These are phyloP conservation scores for Lerista edwardsae DNA, from an alignment of 2,797 vertebrate genomes.

Conservation along the genomic window DNA sequence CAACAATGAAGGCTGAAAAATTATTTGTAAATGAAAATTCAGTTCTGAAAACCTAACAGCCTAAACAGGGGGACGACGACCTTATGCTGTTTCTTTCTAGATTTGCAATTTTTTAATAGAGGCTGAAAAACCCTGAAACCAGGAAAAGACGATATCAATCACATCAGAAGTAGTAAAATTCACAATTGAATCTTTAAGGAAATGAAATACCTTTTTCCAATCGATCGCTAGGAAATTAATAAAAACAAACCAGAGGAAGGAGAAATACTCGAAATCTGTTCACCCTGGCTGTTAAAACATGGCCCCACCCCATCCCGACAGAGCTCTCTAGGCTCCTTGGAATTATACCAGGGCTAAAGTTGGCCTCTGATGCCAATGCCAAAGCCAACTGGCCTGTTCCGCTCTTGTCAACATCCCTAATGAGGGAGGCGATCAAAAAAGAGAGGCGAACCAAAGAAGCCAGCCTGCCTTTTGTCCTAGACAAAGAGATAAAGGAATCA, in stretches of 20 bases:
- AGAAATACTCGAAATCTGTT: background rate
- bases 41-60: background rate
- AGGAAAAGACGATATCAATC: background rate
- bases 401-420: slow-evolving; percentile 14
- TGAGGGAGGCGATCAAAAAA: slow-evolving; percentile 26
- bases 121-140: background rate
- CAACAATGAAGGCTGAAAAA: background rate
- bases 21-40: background rate
- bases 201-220: background rate
- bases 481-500: slow-evolving; percentile 39
- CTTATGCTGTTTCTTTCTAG: background rate
- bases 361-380: background rate
- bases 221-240: background rate
- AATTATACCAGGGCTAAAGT: slow-evolving; percentile 2
- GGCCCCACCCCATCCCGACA: background rate
- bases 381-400: background rate
- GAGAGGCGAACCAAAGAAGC: slow-evolving; percentile 35
- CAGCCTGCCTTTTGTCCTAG: slow-evolving; percentile 1
- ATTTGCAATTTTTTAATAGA: background rate
- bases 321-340: background rate
- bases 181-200: background rate
- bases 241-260: background rate
- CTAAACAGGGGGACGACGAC: background rate
- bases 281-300: background rate
- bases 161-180: background rate